These are phyloP conservation scores for Drosophila fungiperda DNA, from an alignment of 2,888 invertebrate genomes.

Conservation along the genomic window DNA sequence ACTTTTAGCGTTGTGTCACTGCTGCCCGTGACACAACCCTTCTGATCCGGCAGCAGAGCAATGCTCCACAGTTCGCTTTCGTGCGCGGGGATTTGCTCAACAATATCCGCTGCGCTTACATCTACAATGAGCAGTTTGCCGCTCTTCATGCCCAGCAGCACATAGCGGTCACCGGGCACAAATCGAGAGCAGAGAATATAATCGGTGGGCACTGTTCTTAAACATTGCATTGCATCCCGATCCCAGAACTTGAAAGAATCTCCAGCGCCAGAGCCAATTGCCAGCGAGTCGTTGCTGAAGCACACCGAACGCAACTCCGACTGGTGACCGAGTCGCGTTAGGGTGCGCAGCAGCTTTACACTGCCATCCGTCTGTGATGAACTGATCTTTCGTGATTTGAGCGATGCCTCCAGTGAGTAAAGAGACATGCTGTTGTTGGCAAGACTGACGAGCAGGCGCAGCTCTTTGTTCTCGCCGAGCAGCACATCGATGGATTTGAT, in stretches of 20 bases:
- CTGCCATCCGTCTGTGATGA: slow-evolving; percentile 84
- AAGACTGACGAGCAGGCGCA: slow-evolving; percentile 89
- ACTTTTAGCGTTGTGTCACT: slow-evolving; percentile 96
- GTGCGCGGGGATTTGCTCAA: slow-evolving; percentile 94
- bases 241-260: slow-evolving; percentile 98
- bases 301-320: slow-evolving; percentile 94
- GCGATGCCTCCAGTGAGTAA: slow-evolving; percentile 86
- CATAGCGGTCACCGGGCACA: slow-evolving; percentile 95
- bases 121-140: slow-evolving; percentile 94
- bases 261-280: slow-evolving; percentile 93
- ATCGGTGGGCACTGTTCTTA: slow-evolving; percentile 89
- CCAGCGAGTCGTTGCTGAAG: slow-evolving; percentile 96
- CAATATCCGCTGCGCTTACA: slow-evolving; percentile 91
- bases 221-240: slow-evolving; percentile 88
- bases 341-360: slow-evolving; percentile 87
- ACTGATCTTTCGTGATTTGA: slow-evolving; percentile 85
- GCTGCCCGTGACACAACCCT: slow-evolving; percentile 93
- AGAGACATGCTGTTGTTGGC: slow-evolving; percentile 92
- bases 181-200: slow-evolving; percentile 91
- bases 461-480: slow-evolving; percentile 89
- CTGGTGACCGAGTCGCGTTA: slow-evolving; percentile 93
- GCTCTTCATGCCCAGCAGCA: slow-evolving; percentile 93
- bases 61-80: slow-evolving; percentile 92
- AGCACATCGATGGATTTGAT: slow-evolving; percentile 90
- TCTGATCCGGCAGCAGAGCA: slow-evolving; percentile 92